Percentiles rank a stretch among this genome's conserved stretches.
phyloP scores from a whole-genome alignment of 2,888 invertebrate genomes.

The Platycheirus albimanus region DNA sequence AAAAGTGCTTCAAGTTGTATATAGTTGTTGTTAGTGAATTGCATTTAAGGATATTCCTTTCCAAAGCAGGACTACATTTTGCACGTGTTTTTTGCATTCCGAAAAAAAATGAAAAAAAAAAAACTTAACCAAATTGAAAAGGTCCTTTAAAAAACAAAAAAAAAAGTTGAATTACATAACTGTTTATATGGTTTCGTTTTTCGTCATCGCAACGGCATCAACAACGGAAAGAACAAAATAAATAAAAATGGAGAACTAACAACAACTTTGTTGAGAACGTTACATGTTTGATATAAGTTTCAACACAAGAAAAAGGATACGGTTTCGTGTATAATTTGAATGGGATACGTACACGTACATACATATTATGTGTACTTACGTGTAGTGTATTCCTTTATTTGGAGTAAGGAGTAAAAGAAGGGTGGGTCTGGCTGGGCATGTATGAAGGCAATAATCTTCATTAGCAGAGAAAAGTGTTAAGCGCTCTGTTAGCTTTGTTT shows the following conservation, averaged over 20 bases:
- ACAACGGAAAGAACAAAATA: slow-evolving; percentile 42
- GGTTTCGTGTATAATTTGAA: slow-evolving; percentile 15
- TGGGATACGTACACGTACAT: neutral
- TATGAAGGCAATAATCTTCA: too few species aligned
- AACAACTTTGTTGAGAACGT: slow-evolving; percentile 36
- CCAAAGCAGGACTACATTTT: neutral
- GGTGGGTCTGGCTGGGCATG: too few species aligned
- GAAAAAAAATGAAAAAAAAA: slow-evolving; percentile 17
- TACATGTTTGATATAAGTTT: slow-evolving; percentile 48
- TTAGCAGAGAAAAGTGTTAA: too few species aligned
- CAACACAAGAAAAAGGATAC: slow-evolving; percentile 37
- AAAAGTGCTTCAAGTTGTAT: slow-evolving; percentile 5
- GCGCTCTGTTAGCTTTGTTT: too few species aligned
- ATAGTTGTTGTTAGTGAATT: neutral
- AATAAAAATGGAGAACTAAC: slow-evolving; percentile 39
- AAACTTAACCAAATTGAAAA: slow-evolving; percentile 42
- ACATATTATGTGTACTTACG: too few species aligned
- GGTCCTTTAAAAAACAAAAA: slow-evolving; percentile 5
- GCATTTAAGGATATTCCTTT: slow-evolving; percentile 12
- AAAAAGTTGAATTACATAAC: slow-evolving; percentile 53
- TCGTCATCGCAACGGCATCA: too few species aligned
- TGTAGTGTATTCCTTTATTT: too few species aligned
- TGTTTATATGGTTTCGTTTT: neutral
- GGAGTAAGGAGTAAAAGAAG: too few species aligned
- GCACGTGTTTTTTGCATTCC: slow-evolving; percentile 22